phyloP scores from a whole-genome alignment of 2,888 invertebrate species.

The Amitus sp. region DNA sequence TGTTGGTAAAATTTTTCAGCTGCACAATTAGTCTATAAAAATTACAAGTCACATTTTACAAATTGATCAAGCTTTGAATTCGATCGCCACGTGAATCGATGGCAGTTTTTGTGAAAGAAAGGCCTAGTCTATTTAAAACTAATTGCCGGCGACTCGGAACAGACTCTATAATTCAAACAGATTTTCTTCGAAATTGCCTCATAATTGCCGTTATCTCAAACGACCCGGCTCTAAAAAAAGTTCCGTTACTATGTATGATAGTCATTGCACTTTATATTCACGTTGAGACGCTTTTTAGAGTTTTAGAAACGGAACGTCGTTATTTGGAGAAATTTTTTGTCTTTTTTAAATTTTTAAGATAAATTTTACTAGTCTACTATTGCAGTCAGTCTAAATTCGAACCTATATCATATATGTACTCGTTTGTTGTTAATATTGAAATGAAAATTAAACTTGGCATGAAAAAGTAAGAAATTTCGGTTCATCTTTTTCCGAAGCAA shows the following conservation, averaged over 20 bases:
- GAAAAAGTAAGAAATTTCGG: not conserved
- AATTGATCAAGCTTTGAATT: not conserved
- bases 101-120: not conserved
- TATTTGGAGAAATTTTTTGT: no score
- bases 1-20: no score
- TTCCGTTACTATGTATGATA: no score
- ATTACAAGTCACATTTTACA: not conserved
- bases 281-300: no score
- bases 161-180: conserved; percentile 27
- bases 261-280: no score
- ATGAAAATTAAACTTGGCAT: conserved; percentile 6
- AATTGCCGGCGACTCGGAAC: conserved; percentile 16
- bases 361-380: no score
- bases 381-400: no score
- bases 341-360: no score
- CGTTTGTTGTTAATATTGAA: no score
- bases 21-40: not conserved
- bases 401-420: no score
- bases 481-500: conserved; percentile 3
- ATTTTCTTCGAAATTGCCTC: conserved; percentile 34
- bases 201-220: conserved; percentile 34
- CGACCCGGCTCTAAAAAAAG: no score
- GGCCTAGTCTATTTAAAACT: conserved; percentile 2
- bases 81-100: not conserved
- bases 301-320: no score